Base-by-base conservation (phyloP, 2,888 invertebrate species). In the Sepiola atlantica region DNA sequence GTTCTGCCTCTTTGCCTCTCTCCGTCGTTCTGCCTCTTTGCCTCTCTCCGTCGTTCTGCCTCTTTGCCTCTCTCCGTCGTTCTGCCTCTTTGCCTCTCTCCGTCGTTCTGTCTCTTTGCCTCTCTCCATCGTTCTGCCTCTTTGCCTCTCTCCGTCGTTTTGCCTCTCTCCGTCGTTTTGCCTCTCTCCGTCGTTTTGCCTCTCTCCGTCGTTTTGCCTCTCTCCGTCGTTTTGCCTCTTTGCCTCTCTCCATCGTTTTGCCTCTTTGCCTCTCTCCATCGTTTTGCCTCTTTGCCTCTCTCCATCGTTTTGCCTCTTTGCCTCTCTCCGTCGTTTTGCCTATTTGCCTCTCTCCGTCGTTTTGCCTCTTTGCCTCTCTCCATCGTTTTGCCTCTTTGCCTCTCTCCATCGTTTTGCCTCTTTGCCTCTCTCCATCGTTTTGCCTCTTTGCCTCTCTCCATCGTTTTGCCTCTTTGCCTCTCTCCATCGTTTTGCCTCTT, bases 271-370 rank as follows among this genome's bases (percentile, higher is more conserved):
- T 6, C 57, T 20, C 90, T 14, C 90, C 54, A 4, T 91, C 16
- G 55, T 61, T 94, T 21, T 54, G n/a, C n/a, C n/a, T n/a, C n/a
- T 35, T 92, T 24, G 16, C 91, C 92, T 57, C 8, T 54, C 91
- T 16, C 91, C 91, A 14, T 55, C 35, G 32, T 57, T 92, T 35
- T 54, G n/a, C n/a, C n/a, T n/a, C n/a, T 35, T 77, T 90, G 90
- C 10, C 90, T 32, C 54, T 61, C 92, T 90, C 94, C 94, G 93
- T 94, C 14, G 95, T 96, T n/a, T 28, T 77, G n/a, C n/a, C n/a
- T n/a, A n/a, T 77, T 28, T n/a, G 3, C 24, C 77, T n/a, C 4
- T 77, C 77, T 4, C n/a, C 24, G 24, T n/a, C 77, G 24, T n/a
- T 28, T n/a, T n/a, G 2, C 8, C 8, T 8, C 16, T 90, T 35